Base-by-base conservation (phyloP, 2,888 invertebrate genomes). In the Priocnemis perturbator region DNA sequence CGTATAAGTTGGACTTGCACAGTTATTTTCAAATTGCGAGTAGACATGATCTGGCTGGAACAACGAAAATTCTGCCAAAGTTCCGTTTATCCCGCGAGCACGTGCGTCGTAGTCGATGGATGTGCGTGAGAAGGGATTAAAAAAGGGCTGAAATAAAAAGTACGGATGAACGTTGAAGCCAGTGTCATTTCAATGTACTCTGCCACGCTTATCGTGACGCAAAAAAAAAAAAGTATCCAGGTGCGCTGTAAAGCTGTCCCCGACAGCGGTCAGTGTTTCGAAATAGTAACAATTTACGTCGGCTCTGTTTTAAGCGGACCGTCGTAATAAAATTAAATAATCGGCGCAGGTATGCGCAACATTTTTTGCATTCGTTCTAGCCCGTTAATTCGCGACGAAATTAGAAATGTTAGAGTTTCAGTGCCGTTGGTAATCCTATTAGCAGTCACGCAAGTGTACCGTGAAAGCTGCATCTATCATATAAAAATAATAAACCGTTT, bases 191-290 rank as follows among this genome's bases (percentile, higher is more conserved):
- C 61, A 66, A 61, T 62, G 65, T 64, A 69, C 66, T 64, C 37
- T 60, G 76, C 50, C 63, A 58, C 69, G 63, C 67, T 69, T 67
- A 73, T 44, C 71, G 61, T 17, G 50, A 17, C n/a, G n/a, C n/a
- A n/a, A 50, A 50, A 11, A 17, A 73, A 78, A 73, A 78, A 78
- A 72, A 72, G 73, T 70, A 60, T 59, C 60, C 20, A 62, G 64
- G 60, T 67, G 67, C 79, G 67, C 71, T 78, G 73, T 67, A 57
- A 69, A 72, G 67, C 79, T 78, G 79, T 74, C 76, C 67, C 70
- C 67, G 67, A 60, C 78, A 78, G 70, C 60, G 67, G 37, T 57
- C 50, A 59, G 61, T 70, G 67, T 62, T 72, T 69, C 44, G 55
- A 45, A 45, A 60, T 60, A 58, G 55, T 53, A 70, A 72, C 67